Percentiles rank a stretch among this genome's conserved stretches.
Conservation (phyloP, 2,113 vertebrate species). For the Baryphthengus martii region DNA sequence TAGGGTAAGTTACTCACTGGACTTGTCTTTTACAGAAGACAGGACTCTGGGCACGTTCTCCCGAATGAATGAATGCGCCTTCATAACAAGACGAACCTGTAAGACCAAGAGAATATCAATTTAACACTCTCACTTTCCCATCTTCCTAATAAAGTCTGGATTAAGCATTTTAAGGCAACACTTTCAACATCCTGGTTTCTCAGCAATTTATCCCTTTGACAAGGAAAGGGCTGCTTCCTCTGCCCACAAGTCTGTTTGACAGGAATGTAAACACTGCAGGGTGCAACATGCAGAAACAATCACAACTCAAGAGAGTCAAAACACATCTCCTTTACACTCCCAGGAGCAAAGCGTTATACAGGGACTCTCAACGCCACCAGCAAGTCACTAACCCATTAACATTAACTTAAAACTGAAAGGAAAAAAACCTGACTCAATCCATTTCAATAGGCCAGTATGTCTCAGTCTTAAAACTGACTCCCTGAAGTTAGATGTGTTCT, state of each 20-base stretch:
- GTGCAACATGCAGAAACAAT: neutral
- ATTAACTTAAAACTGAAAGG: neutral
- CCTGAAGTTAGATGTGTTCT: neutral
- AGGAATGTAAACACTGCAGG: neutral
- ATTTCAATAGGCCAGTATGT: neutral
- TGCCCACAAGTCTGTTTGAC: neutral
- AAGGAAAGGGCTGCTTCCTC: neutral
- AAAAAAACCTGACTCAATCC: neutral
- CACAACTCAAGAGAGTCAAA: neutral
- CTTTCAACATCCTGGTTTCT: neutral
- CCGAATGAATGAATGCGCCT: slow-evolving; percentile 88
- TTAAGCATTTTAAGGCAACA: neutral
- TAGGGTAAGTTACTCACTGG: slow-evolving; percentile 71
- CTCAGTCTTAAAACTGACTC: neutral
- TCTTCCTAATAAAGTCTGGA: neutral
- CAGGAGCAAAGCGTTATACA: neutral
- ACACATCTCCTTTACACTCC: neutral
- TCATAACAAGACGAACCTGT: slow-evolving; percentile 93
- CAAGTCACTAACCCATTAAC: neutral
- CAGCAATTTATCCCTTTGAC: neutral
- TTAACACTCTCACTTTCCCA: neutral
- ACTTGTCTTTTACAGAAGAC: slow-evolving; percentile 75
- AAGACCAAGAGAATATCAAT: neutral
- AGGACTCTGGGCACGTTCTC: slow-evolving; percentile 88
- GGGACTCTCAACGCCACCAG: neutral